A percentile compares a stretch with the other conserved stretches of the same genome.
phyloP scores from a whole-genome alignment of 1,140 invertebrate genomes.

The Drosophila rufa region DNA sequence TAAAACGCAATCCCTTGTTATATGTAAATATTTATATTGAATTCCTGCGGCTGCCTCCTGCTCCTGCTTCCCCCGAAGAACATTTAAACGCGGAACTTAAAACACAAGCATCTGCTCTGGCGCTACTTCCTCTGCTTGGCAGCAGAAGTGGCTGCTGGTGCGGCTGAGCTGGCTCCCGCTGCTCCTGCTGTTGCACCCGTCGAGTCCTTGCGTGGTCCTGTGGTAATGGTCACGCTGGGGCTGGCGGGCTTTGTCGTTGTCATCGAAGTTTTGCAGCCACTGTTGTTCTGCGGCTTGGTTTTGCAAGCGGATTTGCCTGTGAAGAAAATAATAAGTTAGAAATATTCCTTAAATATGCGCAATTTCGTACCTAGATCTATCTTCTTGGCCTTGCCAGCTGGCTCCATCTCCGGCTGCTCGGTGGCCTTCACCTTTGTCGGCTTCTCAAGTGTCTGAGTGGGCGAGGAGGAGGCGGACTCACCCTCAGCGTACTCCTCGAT shows the following conservation, averaged over 20 bases:
- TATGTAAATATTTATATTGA: constrained; percentile 47
- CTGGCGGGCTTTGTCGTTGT: constrained; percentile 70
- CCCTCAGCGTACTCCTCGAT: constrained; percentile 75
- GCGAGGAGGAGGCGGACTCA: constrained; percentile 64
- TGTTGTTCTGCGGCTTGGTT: constrained; percentile 35
- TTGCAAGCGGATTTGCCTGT: constrained; percentile 36
- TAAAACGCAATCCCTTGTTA: constrained; percentile 59
- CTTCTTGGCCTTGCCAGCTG: constrained; percentile 45
- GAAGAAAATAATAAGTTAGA: neutral
- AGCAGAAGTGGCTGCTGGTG: constrained; percentile 36
- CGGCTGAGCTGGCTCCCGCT: constrained; percentile 1
- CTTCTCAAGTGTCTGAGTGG: constrained; percentile 68
- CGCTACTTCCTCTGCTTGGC: constrained; percentile 73
- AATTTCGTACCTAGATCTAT: constrained; percentile 41
- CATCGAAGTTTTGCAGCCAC: constrained; percentile 65
- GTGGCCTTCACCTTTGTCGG: constrained; percentile 46
- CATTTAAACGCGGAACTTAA: constrained; percentile 69
- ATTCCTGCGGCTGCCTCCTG: constrained; percentile 41
- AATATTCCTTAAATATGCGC: neutral
- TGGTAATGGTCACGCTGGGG: constrained; percentile 40
- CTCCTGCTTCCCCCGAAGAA: constrained; percentile 13
- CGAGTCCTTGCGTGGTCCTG: constrained; percentile 49
- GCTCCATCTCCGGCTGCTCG: constrained; percentile 39
- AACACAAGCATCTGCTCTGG: constrained; percentile 64
- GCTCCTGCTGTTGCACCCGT: constrained; percentile 16